Evolutionary conservation across 2,888 invertebrate species (phyloP), one percentile per base, ranked within the genome.

Genomic region (Bimastos eiseni): DNA sequence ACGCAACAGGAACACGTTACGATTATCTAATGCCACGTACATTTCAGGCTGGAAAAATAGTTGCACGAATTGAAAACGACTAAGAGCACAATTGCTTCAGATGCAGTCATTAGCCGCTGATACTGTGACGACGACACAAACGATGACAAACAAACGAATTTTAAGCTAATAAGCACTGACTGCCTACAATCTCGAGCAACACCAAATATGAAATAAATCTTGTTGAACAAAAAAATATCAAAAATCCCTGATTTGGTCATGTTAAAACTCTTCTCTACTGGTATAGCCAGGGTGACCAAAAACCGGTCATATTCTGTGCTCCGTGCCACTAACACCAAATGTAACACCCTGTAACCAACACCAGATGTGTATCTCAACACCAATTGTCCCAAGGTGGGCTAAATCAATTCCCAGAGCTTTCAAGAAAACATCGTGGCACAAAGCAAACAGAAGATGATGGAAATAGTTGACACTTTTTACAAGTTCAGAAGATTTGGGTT

Each of bases 21-120:
- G n/a, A n/a, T 70, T 70, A 70, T n/a, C 70, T 70, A 70, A 70
- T 70, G 70, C 70, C 70, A 70, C 70, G 70, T 70, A 70, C 70
- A 11, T 70, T n/a, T 70, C 70, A 70, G 70, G 70, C 70, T 70
- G 70, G 70, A 70, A 70, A 70, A 70, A 70, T 70, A 70, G 70
- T 70, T 70, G 70, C 70, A 70, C 70, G n/a, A 70, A 70, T 11
- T n/a, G 70, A 70, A n/a, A 70, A 70, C 70, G 70, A 70, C 70
- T 70, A 3, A 70, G n/a, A 70, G 70, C 70, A n/a, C 70, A 70
- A 30, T 3, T 8, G 70, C 17, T 70, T n/a, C n/a, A n/a, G 13
- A 70, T n/a, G n/a, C 13, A 8, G n/a, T 70, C n/a, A 70, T 70
- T 70, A 70, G 70, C 70, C 70, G n/a, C n/a, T 70, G 70, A n/a